phyloP scores from a whole-genome alignment of 2,113 vertebrate species.

The Saguinus midas region DNA sequence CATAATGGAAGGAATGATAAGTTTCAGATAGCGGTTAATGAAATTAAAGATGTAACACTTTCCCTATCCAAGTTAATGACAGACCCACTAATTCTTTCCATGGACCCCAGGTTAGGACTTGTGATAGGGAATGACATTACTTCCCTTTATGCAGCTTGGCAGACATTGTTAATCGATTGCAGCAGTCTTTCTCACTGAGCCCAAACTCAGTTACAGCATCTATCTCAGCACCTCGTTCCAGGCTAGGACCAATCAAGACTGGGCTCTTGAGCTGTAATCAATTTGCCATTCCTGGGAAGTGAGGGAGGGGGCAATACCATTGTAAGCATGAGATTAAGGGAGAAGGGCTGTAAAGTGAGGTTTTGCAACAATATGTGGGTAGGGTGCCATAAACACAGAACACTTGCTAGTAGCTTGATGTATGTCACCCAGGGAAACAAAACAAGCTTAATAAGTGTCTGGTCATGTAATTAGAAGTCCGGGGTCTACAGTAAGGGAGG shows the following conservation, averaged over 20 bases:
- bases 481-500: background rate
- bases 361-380: background rate
- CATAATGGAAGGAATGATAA: background rate
- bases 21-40: background rate
- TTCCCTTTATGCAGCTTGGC: background rate
- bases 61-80: background rate
- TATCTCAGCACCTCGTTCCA: background rate
- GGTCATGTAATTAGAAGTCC: background rate
- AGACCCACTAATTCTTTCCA: background rate
- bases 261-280: background rate
- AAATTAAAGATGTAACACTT: background rate
- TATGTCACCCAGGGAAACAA: background rate
- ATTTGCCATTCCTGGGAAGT: background rate
- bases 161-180: constrained; percentile 49
- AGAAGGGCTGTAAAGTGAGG: background rate
- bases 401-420: background rate
- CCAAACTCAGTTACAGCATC: background rate
- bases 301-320: background rate
- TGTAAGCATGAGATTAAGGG: background rate
- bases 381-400: background rate
- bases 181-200: background rate
- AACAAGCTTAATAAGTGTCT: background rate
- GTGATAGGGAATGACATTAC: background rate
- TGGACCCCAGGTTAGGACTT: background rate
- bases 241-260: background rate